Percentiles rank a stretch among this genome's conserved stretches.
Conservation (phyloP, 1,140 invertebrate species). For the Aphelenchoides avenae region DNA sequence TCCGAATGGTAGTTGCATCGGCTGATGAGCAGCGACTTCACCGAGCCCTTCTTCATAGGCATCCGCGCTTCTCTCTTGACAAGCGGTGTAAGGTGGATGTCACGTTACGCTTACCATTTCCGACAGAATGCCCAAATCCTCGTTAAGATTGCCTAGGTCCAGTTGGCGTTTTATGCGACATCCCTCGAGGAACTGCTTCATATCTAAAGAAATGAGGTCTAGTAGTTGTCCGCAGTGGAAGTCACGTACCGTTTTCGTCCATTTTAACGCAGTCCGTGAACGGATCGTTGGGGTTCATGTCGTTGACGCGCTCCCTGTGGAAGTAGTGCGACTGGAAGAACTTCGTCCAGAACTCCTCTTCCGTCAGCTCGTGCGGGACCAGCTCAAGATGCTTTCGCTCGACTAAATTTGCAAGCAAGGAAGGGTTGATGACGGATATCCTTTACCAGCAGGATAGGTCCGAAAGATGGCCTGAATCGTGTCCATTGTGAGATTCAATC, state of each 20-base stretch:
- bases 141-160: constrained; percentile 24
- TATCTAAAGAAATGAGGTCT: constrained; percentile 21
- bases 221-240: constrained; percentile 1
- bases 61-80: constrained; percentile 3
- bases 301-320: constrained; percentile 77
- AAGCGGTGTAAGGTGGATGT: no score
- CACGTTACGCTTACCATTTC: constrained; percentile 48
- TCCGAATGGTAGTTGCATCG: constrained; percentile 57
- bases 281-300: constrained; percentile 42
- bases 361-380: constrained; percentile 88
- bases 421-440: constrained; percentile 7
- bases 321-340: constrained; percentile 99
- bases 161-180: constrained; percentile 19
- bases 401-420: constrained; percentile 64
- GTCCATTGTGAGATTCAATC: constrained; percentile 93
- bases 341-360: constrained; percentile 96
- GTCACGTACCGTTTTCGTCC: constrained; percentile 31
- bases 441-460: constrained; percentile 82
- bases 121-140: constrained; percentile 41
- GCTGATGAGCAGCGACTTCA: constrained; percentile 32
- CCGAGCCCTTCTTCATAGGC: constrained; percentile 13
- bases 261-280: constrained; percentile 49
- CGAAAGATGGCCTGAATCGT: constrained; percentile 97
- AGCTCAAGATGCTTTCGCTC: constrained; percentile 92
- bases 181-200: constrained; percentile 26